Evolutionary conservation across 2,888 invertebrate species (phyloP), one percentile per base, ranked within the genome.

Genomic region (Drosophila meridionalis): DNA sequence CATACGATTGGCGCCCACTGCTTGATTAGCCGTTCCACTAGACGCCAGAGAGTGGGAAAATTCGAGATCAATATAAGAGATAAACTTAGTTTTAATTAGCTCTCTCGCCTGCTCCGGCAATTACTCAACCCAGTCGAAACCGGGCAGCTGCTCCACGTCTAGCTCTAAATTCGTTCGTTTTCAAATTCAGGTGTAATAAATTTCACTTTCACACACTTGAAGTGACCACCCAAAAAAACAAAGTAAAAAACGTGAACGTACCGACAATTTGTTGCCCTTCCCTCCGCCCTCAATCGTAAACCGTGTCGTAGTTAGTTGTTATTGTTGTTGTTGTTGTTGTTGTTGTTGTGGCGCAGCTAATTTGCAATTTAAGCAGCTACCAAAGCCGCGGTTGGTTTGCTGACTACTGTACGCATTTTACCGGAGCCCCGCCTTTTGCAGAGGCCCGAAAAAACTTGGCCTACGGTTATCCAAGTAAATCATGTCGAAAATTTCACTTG

Each of bases 1-100:
- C 95, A 95, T 32, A 96, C 94, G 55, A 95, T 87, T 5, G 96
- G 96, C 1, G 96, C 95, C 95, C 95, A 96, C 91, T 94, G 93
- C 68, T 92, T 94, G 52, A 95, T 94, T 70, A 95, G 90, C 59
- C 92, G 92, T 70, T 93, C 93, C 68, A 93, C 93, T 93, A 60
- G 34, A 62, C 70, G 38, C 11, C 26, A 50, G 55, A 32, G 30
- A 47, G 47, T 40, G 28, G 14, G 8, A 11, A 70, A 61, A 45
- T 48, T 14, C 26, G 28, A 62, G 57, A 73, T 79, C 43, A 68
- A 14, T 38, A 40, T 52, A 52, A 52, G 12, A 50, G 47, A 56
- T 72, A 73, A 53, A 58, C 50, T 45, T 43, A 57, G 70, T 69
- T 78, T 76, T 83, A 86, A 83, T 87, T 76, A 86, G 65, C 69